phyloP scores from a whole-genome alignment of 2,113 vertebrate species.

The Piprites chloris region DNA sequence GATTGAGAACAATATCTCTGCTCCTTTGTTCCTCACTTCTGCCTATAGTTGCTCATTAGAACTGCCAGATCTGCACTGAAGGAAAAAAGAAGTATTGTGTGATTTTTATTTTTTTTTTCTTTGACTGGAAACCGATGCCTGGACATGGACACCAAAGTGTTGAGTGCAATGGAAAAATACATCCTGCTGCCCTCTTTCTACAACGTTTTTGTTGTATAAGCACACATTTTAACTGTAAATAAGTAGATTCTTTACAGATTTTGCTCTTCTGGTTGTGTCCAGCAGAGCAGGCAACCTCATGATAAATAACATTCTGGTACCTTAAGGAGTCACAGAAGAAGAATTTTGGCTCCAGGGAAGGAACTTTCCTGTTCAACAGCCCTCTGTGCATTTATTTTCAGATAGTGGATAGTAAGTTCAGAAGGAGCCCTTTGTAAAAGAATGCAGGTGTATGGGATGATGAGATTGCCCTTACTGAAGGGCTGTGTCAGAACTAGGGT shows the following conservation, averaged over 20 bases:
- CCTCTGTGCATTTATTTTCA: background rate
- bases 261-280: background rate
- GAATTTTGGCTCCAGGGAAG: background rate
- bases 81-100: background rate
- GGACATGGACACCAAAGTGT: background rate
- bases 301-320: background rate
- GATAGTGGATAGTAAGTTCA: background rate
- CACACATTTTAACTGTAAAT: background rate
- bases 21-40: background rate
- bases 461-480: background rate
- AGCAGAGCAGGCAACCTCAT: background rate
- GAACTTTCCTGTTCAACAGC: background rate
- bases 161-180: background rate
- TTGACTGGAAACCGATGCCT: background rate
- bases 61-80: background rate
- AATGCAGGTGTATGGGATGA: background rate
- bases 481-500: background rate
- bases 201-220: background rate
- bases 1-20: background rate
- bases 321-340: background rate
- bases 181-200: background rate
- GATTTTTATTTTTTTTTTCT: background rate
- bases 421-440: background rate
- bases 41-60: background rate
- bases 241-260: background rate